Conservation (phyloP, 1,140 invertebrate species). For the Bradysia coprophila region DNA sequence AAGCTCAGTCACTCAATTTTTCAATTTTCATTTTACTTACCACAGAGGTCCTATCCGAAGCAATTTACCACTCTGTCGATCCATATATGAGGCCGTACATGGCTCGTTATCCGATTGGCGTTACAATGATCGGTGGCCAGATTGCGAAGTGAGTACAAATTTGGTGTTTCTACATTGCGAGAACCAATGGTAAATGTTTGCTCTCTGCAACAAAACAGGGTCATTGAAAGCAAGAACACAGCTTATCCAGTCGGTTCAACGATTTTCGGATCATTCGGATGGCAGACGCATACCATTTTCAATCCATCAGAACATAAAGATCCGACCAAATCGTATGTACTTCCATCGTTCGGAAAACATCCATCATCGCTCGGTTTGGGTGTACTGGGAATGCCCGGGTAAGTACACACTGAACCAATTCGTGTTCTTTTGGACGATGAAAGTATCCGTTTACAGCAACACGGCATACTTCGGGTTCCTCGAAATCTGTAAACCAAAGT, state of each 20-base stretch:
- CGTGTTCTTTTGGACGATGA: background rate
- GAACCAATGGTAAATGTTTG: too few species aligned
- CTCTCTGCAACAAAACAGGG: too few species aligned
- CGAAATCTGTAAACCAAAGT: constrained; percentile 45
- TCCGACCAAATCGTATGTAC: constrained; percentile 9
- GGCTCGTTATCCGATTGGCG: constrained; percentile 26
- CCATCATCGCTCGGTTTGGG: constrained; percentile 16
- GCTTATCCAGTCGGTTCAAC: constrained; percentile 32
- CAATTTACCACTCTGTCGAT: constrained; percentile 46
- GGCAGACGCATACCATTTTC: constrained; percentile 29
- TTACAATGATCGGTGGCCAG: constrained; percentile 39
- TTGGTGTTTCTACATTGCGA: too few species aligned
- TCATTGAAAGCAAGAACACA: constrained; percentile 30
- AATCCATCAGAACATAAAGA: constrained; percentile 7
- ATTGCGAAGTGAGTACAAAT: constrained; percentile 31
- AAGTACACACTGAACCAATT: too few species aligned
- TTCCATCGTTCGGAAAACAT: constrained; percentile 17
- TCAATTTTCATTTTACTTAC: too few species aligned
- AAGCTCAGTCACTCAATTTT: too few species aligned
- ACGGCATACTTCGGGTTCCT: constrained; percentile 56
- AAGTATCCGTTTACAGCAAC: constrained; percentile 19
- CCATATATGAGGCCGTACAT: constrained; percentile 45
- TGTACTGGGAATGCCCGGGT: constrained; percentile 20
- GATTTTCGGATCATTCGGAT: constrained; percentile 33
- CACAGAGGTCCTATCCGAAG: constrained; percentile 44